phyloP scores from a whole-genome alignment of 2,797 vertebrate species.

The Rhabdophis nuchalis region DNA sequence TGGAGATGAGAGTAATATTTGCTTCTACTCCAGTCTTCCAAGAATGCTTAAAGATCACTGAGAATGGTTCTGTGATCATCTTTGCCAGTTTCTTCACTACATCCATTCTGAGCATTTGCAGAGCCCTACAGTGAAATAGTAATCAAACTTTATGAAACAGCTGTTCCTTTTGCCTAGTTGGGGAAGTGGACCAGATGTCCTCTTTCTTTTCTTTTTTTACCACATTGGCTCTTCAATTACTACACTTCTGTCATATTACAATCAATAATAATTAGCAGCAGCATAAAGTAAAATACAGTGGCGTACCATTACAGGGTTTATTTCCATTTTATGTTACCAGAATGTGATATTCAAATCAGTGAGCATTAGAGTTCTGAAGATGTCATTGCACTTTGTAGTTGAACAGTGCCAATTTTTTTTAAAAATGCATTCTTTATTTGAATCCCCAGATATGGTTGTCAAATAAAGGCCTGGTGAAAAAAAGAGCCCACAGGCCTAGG shows the following conservation, averaged over 20 bases:
- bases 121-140: constrained; percentile 19
- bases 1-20: background rate
- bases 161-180: constrained; percentile 18
- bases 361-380: constrained; percentile 10
- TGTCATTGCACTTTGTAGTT: background rate
- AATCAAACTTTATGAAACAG: constrained; percentile 35
- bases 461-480: background rate
- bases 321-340: constrained; percentile 25
- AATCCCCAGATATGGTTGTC: background rate
- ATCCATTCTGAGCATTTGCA: constrained; percentile 10
- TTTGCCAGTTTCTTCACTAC: background rate
- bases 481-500: background rate
- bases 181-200: constrained; percentile 53
- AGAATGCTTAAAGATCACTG: background rate
- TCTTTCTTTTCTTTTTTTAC: constrained; percentile 26
- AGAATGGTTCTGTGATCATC: background rate
- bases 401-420: background rate
- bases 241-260: constrained; percentile 35
- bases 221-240: constrained; percentile 19
- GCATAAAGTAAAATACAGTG: constrained; percentile 33
- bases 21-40: background rate
- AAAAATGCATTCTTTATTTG: background rate
- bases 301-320: background rate
- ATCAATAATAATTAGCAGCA: constrained; percentile 50
- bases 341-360: constrained; percentile 29